phyloP scores from a whole-genome alignment of 2,113 vertebrate species.

The Nanger granti region DNA sequence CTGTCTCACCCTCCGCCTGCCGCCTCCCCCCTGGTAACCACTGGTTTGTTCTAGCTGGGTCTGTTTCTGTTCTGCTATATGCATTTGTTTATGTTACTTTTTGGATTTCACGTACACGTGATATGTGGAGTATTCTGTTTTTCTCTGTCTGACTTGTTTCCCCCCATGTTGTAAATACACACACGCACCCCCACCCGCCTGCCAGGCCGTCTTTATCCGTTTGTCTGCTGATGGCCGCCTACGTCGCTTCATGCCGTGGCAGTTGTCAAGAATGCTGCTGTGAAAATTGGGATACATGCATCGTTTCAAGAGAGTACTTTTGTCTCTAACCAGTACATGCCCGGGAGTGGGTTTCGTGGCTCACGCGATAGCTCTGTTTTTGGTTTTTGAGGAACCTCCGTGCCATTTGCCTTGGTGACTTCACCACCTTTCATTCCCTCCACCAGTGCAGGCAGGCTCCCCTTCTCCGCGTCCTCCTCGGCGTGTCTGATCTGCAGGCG shows the following conservation, averaged over 20 bases:
- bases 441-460: neutral
- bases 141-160: neutral
- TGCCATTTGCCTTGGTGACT: neutral
- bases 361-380: rapidly evolving
- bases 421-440: neutral
- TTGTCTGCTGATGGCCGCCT: neutral
- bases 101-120: neutral
- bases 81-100: neutral
- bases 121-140: neutral
- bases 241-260: neutral
- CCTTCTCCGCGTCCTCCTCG: neutral
- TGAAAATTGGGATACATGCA: rapidly evolving
- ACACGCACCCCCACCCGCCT: too few relatives aligned
- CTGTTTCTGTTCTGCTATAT: neutral
- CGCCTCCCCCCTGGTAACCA: neutral
- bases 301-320: neutral
- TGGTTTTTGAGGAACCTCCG: neutral
- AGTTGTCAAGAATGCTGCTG: neutral
- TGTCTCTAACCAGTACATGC: rapidly evolving
- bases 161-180: neutral
- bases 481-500: neutral
- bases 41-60: neutral
- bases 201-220: neutral
- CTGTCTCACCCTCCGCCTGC: neutral
- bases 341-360: neutral